Evolutionary conservation across 2,888 invertebrate genomes (phyloP), one percentile per base, ranked within the genome.

Genomic region (Neria commutata): DNA sequence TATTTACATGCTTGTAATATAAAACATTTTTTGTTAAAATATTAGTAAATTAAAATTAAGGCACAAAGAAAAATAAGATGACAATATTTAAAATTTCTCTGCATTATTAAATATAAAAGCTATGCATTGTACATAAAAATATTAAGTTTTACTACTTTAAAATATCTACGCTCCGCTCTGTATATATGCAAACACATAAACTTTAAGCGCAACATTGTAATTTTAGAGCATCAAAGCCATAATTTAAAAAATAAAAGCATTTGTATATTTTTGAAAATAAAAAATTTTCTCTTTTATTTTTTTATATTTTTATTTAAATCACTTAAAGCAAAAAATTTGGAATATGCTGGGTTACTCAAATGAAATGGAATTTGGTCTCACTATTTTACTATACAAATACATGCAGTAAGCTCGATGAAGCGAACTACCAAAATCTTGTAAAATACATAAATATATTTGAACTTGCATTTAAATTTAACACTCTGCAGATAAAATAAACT

Each of bases 71-170:
- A 60, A 34, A 63, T 65, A 69, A 62, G 48, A 29, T 24, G 55
- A 55, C 67, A 62, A 66, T 53, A 50, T 60, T 48, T 42, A 29
- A 47, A 17, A 23, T n/a, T 64, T 62, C 62, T 64, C 61, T 8
- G 50, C 50, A 61, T 65, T 58, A 60, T 61, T 65, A 60, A 61
- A 63, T 26, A 56, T 55, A 56, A 60, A 55, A 61, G 57, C 61
- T 61, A 54, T 61, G 53, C 60, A 63, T 58, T 52, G 52, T 57
- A 48, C 26, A 29, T 46, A 42, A 50, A 46, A 55, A 66, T 51
- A 55, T 45, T 54, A 61, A 33, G 21, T 46, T 53, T 47, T 34
- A 14, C 47, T 45, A 40, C 56, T 29, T 61, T 56, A 17, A 33
- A 51, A 34, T 54, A 25, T 23, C 14, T n/a, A 25, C 17, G 29